Conservation (phyloP, 2,888 invertebrate genomes). For the Diarsia rubi region DNA sequence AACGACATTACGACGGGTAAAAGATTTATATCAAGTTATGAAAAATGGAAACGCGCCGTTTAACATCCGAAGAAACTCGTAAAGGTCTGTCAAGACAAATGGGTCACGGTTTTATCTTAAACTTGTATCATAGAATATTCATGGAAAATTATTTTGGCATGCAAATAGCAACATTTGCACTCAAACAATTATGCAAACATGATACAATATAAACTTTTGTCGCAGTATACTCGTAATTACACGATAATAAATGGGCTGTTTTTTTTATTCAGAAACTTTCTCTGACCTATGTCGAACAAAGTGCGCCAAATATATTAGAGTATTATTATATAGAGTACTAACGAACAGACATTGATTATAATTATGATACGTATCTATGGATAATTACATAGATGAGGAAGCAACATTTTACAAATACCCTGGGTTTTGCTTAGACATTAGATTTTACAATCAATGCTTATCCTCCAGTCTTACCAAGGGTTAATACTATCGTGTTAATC, state of each 20-base stretch:
- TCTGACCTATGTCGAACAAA: not conserved
- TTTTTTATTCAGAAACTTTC: too few species aligned
- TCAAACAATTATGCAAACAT: slow-evolving; percentile 45
- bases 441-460: not conserved
- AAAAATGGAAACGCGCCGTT: slow-evolving; percentile 7
- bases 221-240: slow-evolving; percentile 5
- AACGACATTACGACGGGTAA: not conserved
- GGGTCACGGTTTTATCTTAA: slow-evolving; percentile 45
- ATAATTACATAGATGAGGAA: too few species aligned
- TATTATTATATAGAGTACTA: too few species aligned
- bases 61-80: slow-evolving; percentile 9
- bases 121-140: slow-evolving; percentile 58
- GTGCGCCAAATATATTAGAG: too few species aligned
- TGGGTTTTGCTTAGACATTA: not conserved
- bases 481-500: not conserved
- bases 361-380: not conserved
- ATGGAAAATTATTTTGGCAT: slow-evolving; percentile 53
- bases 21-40: slow-evolving; percentile 5
- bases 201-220: slow-evolving; percentile 35
- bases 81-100: slow-evolving; percentile 43
- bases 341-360: too few species aligned
- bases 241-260: too few species aligned
- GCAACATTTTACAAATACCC: not conserved
- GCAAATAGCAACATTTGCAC: slow-evolving; percentile 48
- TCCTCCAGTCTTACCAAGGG: not conserved